These are phyloP conservation scores for Calonectris borealis DNA, from an alignment of 2,113 vertebrate genomes.

Conservation along the genomic window DNA sequence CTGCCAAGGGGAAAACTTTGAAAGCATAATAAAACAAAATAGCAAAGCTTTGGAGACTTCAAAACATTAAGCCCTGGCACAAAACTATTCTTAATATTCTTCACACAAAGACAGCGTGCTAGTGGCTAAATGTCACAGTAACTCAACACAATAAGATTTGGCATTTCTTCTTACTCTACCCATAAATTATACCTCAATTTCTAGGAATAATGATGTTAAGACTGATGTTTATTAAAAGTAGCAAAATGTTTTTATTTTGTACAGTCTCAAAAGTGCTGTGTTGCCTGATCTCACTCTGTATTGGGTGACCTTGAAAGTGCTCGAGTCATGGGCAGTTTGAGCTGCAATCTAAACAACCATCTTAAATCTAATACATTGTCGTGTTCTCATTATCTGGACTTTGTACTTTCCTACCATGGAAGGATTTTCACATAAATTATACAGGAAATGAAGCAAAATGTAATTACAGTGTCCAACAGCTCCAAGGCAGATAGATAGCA, in stretches of 20 bases:
- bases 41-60: background rate
- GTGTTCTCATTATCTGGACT: conserved; percentile 31
- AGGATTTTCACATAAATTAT: conserved; percentile 61
- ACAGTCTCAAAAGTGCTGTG: background rate
- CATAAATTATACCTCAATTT: background rate
- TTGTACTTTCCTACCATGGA: conserved; percentile 7
- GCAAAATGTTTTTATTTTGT: background rate
- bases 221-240: background rate
- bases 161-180: background rate
- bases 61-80: background rate
- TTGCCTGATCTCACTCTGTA: background rate
- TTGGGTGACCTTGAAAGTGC: conserved; percentile 47
- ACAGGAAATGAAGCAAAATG: conserved; percentile 72
- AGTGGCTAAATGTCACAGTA: background rate
- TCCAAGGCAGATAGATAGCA: conserved; percentile 46
- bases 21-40: background rate
- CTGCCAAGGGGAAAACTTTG: background rate
- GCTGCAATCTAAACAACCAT: background rate
- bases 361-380: conserved; percentile 39
- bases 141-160: background rate
- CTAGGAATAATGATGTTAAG: background rate
- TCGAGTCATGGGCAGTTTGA: background rate
- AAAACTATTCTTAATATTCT: background rate
- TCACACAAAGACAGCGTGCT: background rate
- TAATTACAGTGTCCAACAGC: conserved; percentile 54